Evolutionary conservation across 2,113 vertebrate genomes (phyloP), one percentile per base, ranked within the genome.

Genomic region (Paramormyrops kingsleyae): DNA sequence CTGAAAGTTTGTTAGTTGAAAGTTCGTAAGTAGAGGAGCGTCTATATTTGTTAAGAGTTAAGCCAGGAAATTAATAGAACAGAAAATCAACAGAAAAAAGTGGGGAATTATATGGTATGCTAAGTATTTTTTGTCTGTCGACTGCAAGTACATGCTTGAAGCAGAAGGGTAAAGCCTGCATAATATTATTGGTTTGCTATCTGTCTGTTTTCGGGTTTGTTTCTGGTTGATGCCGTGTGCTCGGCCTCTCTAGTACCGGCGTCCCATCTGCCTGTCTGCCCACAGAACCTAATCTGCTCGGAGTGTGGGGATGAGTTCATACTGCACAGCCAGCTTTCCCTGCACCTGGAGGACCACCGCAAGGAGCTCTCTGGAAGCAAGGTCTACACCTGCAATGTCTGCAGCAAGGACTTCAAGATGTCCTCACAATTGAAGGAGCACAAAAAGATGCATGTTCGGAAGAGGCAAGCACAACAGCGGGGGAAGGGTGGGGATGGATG

Each of bases 251-350:
- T 4, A 46, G 83, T 84, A 12, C 44, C 1, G 83, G 13, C 9
- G 1, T 44, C 10, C 83, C 83, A 47, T 8, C 83, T 84, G 83
- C 39, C 19, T 9, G 7, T 46, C 21, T 46, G 62, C 47, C 13
- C 56, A 24, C 90, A 99, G 99, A 99, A 98, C 93, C 94, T 99
- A 91, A 98, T 99, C 94, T 99, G 99, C 90, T 94, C 95, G 0
- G 98, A 99, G 94, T 99, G 99, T 44, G 99, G 99, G 46, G 99
- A 99, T 93, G 98, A 99, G 95, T 99, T 99, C 88, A 95, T 98
- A 21, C 97, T 99, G 89, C 98, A 99, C 94, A 99, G 97, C 94
- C 98, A 99, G 94, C 96, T 99, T 90, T 96, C 97, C 15, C 91
- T 97, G 74, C 99, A 99, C 92, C 95, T 98, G 95, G 98, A 98